Conservation (phyloP, 92 coral and sea anemone species). For the Muricea muricata region DNA sequence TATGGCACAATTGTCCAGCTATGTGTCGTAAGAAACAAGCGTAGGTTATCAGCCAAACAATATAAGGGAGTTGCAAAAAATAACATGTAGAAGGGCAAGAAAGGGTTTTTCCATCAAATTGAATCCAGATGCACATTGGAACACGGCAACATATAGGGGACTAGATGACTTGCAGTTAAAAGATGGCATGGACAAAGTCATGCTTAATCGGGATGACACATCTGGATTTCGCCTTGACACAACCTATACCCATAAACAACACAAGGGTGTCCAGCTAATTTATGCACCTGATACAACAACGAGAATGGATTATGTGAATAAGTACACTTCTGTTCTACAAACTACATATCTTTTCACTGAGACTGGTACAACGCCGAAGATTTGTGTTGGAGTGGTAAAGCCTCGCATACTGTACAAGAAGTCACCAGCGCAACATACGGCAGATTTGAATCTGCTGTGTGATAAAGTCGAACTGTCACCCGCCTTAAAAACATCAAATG, state of each 20-base stretch:
- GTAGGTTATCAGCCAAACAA: slow-evolving; percentile 32
- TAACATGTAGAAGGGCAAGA: slow-evolving; percentile 51
- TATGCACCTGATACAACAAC: slow-evolving; percentile 52
- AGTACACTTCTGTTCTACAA: slow-evolving; percentile 51
- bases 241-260: slow-evolving; percentile 64
- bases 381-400: slow-evolving; percentile 57
- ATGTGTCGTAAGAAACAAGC: slow-evolving; percentile 53
- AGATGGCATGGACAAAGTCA: slow-evolving; percentile 55
- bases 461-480: background rate
- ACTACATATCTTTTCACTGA: slow-evolving; percentile 38
- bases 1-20: slow-evolving; percentile 67
- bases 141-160: slow-evolving; percentile 33
- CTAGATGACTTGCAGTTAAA: slow-evolving; percentile 51
- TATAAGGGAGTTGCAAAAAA: slow-evolving; percentile 50
- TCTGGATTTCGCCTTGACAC: slow-evolving; percentile 60
- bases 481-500: background rate
- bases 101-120: slow-evolving; percentile 46
- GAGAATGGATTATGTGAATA: slow-evolving; percentile 57
- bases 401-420: slow-evolving; percentile 55
- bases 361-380: slow-evolving; percentile 42
- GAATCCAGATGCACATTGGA: slow-evolving; percentile 52
- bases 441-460: slow-evolving; percentile 29
- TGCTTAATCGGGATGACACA: slow-evolving; percentile 61
- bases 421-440: slow-evolving; percentile 51
- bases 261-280: slow-evolving; percentile 17